These are phyloP conservation scores for Dromaius novaehollandiae DNA, from an alignment of 2,113 vertebrate genomes.

Conservation along the genomic window DNA sequence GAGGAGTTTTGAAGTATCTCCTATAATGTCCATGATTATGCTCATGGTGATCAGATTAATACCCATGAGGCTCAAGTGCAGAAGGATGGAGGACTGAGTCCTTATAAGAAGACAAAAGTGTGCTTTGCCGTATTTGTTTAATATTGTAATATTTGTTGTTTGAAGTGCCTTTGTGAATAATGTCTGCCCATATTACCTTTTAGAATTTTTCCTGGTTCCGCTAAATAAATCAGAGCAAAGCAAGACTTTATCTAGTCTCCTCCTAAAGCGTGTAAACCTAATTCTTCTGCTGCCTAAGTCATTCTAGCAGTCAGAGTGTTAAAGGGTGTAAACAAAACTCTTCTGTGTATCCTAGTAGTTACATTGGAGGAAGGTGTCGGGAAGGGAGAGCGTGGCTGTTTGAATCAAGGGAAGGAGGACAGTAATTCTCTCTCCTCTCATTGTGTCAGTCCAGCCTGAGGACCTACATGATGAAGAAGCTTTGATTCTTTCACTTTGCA, in stretches of 20 bases:
- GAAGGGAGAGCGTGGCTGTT: neutral
- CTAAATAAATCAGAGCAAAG: neutral
- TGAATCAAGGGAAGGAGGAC: neutral
- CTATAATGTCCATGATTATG: neutral
- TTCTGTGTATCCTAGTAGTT: neutral
- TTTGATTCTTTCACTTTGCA: conserved; percentile 36
- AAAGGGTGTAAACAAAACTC: conserved; percentile 1
- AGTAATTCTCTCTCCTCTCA: neutral
- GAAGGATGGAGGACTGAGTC: neutral
- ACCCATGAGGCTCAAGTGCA: accelerated
- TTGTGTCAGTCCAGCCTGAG: neutral
- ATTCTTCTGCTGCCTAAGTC: neutral
- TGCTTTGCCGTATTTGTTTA: neutral
- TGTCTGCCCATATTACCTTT: neutral
- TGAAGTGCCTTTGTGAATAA: neutral
- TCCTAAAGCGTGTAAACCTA: neutral
- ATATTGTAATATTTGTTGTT: neutral
- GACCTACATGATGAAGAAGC: neutral
- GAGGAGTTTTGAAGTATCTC: conserved; percentile 8
- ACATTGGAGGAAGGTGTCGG: neutral
- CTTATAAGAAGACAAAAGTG: neutral
- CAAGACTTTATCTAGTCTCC: neutral
- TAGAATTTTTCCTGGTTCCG: neutral
- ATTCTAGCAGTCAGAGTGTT: neutral
- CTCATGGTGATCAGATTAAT: neutral